Base-by-base conservation (phyloP, 2,797 vertebrate genomes). In the Antrozous pallidus region DNA sequence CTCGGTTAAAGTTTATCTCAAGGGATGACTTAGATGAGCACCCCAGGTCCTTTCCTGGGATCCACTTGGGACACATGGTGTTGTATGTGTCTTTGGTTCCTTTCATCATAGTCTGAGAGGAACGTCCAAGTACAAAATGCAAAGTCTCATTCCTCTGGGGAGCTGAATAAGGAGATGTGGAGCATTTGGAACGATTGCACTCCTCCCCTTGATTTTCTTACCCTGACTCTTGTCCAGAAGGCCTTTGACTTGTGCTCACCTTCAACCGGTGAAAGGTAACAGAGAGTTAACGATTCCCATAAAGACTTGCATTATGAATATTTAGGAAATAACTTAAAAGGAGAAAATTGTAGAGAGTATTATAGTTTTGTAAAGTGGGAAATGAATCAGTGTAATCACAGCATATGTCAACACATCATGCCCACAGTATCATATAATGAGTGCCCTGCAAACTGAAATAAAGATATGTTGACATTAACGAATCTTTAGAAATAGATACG, bases 121-220 rank as follows among this genome's bases (percentile, higher is more conserved):
- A 74, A 73, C 22, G 2, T 26, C 22, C 2, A 3, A 91, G n/a
- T 24, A 47, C 6, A 70, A 58, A 42, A 20, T 49, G 31, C 6
- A 17, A 36, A 45, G 26, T 36, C 2, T 33, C 31, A 38, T 38
- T 47, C 8, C 67, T 12, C 20, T n/a, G 28, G 20, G 0, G 18
- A 36, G 8, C 47, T 56, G 17, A 11, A 1, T 26, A 38, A 80
- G 28, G 14, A 56, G 8, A 69, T 38, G 13, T 70, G 40, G 8
- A 58, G 12, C 4, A 3, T 1, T 58, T 13, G 28, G 0, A 42
- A 17, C 11, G 67, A 10, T 17, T 17, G 5, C 24, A 56, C 7
- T 8, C 33, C 38, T 12, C 31, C 38, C 12, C 51, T n/a, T 65
- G 22, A 70, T 74, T 13, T 26, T 0, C 22, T 70, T 40, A 22